Percentiles rank a stretch among this genome's conserved stretches.
phyloP scores from a whole-genome alignment of 1,140 invertebrate species.

The Conus ventricosus region DNA sequence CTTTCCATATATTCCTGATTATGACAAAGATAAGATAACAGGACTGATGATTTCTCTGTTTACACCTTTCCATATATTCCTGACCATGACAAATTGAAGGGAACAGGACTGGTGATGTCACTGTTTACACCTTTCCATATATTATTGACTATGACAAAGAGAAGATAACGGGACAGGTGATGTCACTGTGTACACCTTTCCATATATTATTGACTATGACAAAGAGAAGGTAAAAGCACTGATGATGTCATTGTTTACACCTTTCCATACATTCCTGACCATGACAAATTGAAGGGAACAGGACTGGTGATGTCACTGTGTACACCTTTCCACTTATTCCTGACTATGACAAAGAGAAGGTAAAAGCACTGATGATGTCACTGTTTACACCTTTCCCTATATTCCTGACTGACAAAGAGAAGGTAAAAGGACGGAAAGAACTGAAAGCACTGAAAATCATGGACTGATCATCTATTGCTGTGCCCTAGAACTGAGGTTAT shows the following conservation, averaged over 20 bases:
- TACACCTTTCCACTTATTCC: constrained; percentile 94
- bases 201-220: constrained; percentile 90
- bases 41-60: constrained; percentile 83
- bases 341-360: constrained; percentile 79
- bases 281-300: constrained; percentile 74
- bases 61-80: constrained; percentile 94
- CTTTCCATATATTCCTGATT: constrained; percentile 92
- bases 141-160: constrained; percentile 86
- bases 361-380: constrained; percentile 80
- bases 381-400: constrained; percentile 91
- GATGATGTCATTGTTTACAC: constrained; percentile 89
- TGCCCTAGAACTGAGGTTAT: no score
- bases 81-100: constrained; percentile 79
- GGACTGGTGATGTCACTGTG: constrained; percentile 83
- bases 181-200: constrained; percentile 91
- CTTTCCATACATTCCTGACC: constrained; percentile 92
- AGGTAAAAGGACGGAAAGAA: constrained; percentile 56
- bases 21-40: constrained; percentile 74
- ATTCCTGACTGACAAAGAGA: constrained; percentile 86
- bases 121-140: constrained; percentile 91
- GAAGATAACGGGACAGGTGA: constrained; percentile 74
- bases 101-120: constrained; percentile 77
- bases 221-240: constrained; percentile 6
- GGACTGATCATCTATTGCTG: no score
- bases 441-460: no score